Evolutionary conservation across 2,888 invertebrate species (phyloP), one percentile per base, ranked within the genome.

Genomic region (Lithophane leautieri): DNA sequence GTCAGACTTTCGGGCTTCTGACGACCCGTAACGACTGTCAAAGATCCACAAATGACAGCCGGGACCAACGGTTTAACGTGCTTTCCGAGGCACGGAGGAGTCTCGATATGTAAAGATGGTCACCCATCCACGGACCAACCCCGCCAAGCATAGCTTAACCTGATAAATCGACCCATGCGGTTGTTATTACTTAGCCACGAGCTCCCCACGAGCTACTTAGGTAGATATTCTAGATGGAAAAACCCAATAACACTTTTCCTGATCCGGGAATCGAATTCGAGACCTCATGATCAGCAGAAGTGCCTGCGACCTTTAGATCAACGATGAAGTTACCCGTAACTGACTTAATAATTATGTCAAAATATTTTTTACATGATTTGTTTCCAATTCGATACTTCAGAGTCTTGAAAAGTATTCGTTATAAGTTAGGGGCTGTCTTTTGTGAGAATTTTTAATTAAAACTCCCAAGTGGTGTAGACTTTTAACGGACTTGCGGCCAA

Each of bases 381-480:
- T n/a, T 54, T 28, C 3, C 70, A 65, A 69, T 70, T 62, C 72
- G n/a, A 78, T 79, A 78, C 62, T 71, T 50, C 9, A 28, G 47
- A n/a, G 58, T 62, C 65, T 67, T 66, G 52, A 83, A 83, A 81
- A 86, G 58, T 83, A 76, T 84, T 81, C 73, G 73, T 85, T 86
- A 72, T 82, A 79, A 79, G 79, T 83, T 71, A 78, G 73, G 52
- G 68, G 67, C 62, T 79, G 85, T 88, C 89, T 89, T 87, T 88
- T 88, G 82, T 87, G 47, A 75, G 78, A 90, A 90, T 81, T 90
- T 92, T 91, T 91, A 91, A 91, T 91, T 91, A 91, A 89, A 89
- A 85, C 78, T 84, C 73, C 73, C 74, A 84, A 88, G 74, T 83
- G 81, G 79, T 71, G 67, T 72, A 52, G 86, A 89, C 84, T 88